Evolutionary conservation across 1,140 invertebrate species (phyloP).

Genomic region (Microvelia longipes): DNA sequence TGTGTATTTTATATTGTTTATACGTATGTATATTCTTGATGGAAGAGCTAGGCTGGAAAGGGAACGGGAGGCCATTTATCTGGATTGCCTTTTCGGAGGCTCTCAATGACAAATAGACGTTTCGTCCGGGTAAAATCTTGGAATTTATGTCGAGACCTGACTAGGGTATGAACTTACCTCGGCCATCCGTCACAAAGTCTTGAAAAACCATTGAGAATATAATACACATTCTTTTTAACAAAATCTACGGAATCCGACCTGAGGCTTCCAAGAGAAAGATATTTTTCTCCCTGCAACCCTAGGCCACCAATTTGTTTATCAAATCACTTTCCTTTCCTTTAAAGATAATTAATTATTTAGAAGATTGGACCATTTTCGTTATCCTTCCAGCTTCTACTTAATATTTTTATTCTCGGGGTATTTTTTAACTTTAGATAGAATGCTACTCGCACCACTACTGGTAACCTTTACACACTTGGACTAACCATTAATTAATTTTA

Average conservation of each 20-base stretch:
- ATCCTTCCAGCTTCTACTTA: too few relatives aligned
- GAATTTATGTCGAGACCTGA: constrained; percentile 17
- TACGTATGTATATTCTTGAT: background rate
- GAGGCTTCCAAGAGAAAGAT: too few relatives aligned
- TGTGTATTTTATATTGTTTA: background rate
- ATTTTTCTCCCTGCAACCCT: too few relatives aligned
- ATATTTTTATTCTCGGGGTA: too few relatives aligned
- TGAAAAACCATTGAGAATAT: background rate
- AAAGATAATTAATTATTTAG: too few relatives aligned
- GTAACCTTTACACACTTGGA: too few relatives aligned
- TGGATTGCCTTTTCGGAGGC: constrained; percentile 13
- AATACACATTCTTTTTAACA: background rate
- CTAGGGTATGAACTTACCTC: constrained; percentile 14
- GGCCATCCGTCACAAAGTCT: constrained; percentile 8
- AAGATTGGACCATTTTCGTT: too few relatives aligned
- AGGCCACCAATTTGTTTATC: too few relatives aligned
- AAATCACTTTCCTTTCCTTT: too few relatives aligned
- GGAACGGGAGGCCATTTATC: constrained; percentile 11
- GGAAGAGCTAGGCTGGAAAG: background rate
- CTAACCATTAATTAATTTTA: too few relatives aligned
- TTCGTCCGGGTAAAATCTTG: constrained; percentile 17
- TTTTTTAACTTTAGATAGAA: too few relatives aligned
- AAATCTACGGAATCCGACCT: background rate
- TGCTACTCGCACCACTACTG: too few relatives aligned
- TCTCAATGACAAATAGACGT: constrained; percentile 16